Evolutionary conservation across 2,888 invertebrate genomes (phyloP).

Genomic region (Morpho helenor): DNA sequence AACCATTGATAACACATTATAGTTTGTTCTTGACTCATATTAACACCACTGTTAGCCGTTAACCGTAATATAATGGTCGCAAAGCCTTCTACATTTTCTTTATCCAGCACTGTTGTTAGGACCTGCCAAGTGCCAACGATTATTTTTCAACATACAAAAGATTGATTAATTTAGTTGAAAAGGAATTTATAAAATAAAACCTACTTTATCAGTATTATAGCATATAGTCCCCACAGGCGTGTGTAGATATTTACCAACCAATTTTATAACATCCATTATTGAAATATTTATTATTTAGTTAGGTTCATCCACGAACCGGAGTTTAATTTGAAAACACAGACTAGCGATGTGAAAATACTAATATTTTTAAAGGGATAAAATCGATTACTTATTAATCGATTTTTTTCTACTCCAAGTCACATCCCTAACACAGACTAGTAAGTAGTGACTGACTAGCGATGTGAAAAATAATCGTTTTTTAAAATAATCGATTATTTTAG

Average conservation of each 20-base stretch:
- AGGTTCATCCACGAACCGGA: too few species aligned
- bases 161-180: background rate
- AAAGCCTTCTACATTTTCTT: slow-evolving; percentile 68
- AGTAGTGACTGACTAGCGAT: too few species aligned
- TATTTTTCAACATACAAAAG: background rate
- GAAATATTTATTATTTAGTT: too few species aligned
- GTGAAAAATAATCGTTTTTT: too few species aligned
- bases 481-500: too few species aligned
- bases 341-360: too few species aligned
- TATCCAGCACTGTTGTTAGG: slow-evolving; percentile 62
- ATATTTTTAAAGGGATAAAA: too few species aligned
- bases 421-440: too few species aligned
- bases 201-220: slow-evolving; percentile 76
- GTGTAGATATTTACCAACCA: slow-evolving; percentile 75
- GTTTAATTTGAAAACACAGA: too few species aligned
- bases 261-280: slow-evolving; percentile 58
- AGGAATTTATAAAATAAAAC: background rate
- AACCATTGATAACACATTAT: slow-evolving; percentile 82
- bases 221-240: slow-evolving; percentile 70
- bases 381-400: too few species aligned
- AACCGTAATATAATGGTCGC: slow-evolving; percentile 73
- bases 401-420: too few species aligned
- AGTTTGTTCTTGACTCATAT: slow-evolving; percentile 58
- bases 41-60: slow-evolving; percentile 56
- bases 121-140: slow-evolving; percentile 61